phyloP scores from a whole-genome alignment of 1,140 invertebrate genomes.

The Agrilus planipennis region DNA sequence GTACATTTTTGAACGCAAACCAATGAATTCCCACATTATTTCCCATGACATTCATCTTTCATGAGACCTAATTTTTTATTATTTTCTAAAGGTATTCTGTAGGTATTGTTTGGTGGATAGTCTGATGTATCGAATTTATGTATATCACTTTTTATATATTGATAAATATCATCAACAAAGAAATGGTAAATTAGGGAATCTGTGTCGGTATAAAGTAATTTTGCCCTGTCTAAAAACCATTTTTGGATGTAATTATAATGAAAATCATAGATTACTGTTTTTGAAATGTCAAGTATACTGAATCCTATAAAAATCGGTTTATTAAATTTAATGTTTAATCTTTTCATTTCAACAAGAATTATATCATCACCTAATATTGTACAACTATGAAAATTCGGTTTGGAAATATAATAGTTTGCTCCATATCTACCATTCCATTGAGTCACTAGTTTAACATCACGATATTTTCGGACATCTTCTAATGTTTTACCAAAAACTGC shows the following conservation, averaged over 20 bases:
- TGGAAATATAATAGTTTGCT: conserved; percentile 13
- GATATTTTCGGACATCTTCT: conserved; percentile 17
- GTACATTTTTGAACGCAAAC: conserved; percentile 3
- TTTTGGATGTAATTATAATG: conserved; percentile 17
- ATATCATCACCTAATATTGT: conserved; percentile 15
- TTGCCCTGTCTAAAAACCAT: conserved; percentile 12
- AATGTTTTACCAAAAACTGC: conserved; percentile 8
- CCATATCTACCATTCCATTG: conserved; percentile 13
- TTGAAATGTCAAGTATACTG: conserved; percentile 12
- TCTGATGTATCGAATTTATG: conserved; percentile 27
- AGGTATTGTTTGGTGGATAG: not conserved
- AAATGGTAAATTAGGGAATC: conserved; percentile 22
- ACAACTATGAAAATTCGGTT: conserved; percentile 17
- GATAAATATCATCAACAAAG: conserved; percentile 7
- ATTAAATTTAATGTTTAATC: conserved; percentile 11
- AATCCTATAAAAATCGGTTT: conserved; percentile 17
- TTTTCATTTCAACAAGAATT: conserved; percentile 16
- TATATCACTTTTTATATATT: conserved; percentile 33
- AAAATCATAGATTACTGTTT: conserved; percentile 11
- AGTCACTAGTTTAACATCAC: conserved; percentile 14
- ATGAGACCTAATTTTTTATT: not conserved
- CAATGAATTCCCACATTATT: not conserved
- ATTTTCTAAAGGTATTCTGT: not conserved
- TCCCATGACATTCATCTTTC: conserved; percentile 3
- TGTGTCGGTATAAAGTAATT: conserved; percentile 26